Percentiles rank a stretch among this genome's conserved stretches.
These are phyloP conservation scores for Hemibagrus guttatus DNA, from an alignment of 2,797 vertebrate species.

Conservation along the genomic window DNA sequence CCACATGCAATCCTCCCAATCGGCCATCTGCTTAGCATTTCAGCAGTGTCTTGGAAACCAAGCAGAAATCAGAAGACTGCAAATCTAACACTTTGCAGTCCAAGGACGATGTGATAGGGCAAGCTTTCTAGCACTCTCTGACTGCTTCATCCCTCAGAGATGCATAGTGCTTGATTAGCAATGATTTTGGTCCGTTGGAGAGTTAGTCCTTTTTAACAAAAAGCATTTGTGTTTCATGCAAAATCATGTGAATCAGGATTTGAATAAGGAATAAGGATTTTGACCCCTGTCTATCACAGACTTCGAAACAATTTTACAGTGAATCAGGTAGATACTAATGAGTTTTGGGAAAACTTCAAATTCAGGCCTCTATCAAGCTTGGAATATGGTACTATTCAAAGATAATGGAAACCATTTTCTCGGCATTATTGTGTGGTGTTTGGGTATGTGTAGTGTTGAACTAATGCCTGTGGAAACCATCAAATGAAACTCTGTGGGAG, in stretches of 20 bases:
- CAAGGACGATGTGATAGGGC: constrained; percentile 65
- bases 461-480: constrained; percentile 2
- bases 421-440: not conserved
- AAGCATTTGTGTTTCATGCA: constrained; percentile 5
- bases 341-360: constrained; percentile 21
- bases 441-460: constrained; percentile 6
- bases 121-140: constrained; percentile 67
- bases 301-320: constrained; percentile 54
- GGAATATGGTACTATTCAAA: constrained; percentile 13
- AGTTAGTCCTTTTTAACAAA: not conserved
- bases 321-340: constrained; percentile 39
- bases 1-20: constrained; percentile 67
- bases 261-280: constrained; percentile 14
- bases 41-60: constrained; percentile 65
- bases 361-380: not conserved
- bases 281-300: not conserved
- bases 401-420: constrained; percentile 38
- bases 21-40: constrained; percentile 76
- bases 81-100: constrained; percentile 73
- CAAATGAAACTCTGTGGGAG: constrained; percentile 18
- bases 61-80: constrained; percentile 69
- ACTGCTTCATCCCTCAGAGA: constrained; percentile 29
- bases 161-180: constrained; percentile 31
- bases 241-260: not conserved
- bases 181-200: not conserved